phyloP scores from a whole-genome alignment of 2,797 vertebrate genomes.

The Acomys russatus region DNA sequence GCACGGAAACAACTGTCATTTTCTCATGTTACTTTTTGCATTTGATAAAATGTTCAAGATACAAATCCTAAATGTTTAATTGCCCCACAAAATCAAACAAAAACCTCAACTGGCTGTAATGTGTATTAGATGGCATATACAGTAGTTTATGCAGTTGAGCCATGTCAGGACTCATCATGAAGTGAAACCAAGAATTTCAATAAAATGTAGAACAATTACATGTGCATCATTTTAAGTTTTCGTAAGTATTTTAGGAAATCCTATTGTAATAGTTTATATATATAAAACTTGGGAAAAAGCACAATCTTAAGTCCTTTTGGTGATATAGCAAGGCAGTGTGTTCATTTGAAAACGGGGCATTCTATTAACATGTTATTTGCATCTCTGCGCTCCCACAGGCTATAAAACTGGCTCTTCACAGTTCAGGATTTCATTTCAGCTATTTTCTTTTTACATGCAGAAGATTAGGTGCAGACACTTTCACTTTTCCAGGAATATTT shows the following conservation, averaged over 20 bases:
- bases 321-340: slow-evolving; percentile 72
- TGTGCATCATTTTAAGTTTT: slow-evolving; percentile 69
- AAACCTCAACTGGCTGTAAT: neutral
- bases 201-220: slow-evolving; percentile 68
- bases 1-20: slow-evolving; percentile 10
- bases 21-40: slow-evolving; percentile 66
- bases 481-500: slow-evolving; percentile 98
- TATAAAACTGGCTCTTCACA: slow-evolving; percentile 69
- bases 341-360: slow-evolving; percentile 71
- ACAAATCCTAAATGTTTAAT: slow-evolving; percentile 56
- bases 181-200: slow-evolving; percentile 68
- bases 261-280: slow-evolving; percentile 34
- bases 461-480: slow-evolving; percentile 98
- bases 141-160: slow-evolving; percentile 48
- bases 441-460: slow-evolving; percentile 95
- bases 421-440: slow-evolving; percentile 69
- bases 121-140: slow-evolving; percentile 5
- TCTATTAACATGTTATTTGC: slow-evolving; percentile 60
- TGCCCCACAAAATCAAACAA: neutral
- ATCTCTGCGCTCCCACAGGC: slow-evolving; percentile 71
- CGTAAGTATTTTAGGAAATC: slow-evolving; percentile 73
- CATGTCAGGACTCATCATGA: slow-evolving; percentile 54
- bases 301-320: slow-evolving; percentile 73
- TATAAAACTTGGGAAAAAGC: slow-evolving; percentile 72
- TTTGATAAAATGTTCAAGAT: slow-evolving; percentile 65